Conservation (phyloP, 2,888 invertebrate species). For the Coenonympha glycerion region DNA sequence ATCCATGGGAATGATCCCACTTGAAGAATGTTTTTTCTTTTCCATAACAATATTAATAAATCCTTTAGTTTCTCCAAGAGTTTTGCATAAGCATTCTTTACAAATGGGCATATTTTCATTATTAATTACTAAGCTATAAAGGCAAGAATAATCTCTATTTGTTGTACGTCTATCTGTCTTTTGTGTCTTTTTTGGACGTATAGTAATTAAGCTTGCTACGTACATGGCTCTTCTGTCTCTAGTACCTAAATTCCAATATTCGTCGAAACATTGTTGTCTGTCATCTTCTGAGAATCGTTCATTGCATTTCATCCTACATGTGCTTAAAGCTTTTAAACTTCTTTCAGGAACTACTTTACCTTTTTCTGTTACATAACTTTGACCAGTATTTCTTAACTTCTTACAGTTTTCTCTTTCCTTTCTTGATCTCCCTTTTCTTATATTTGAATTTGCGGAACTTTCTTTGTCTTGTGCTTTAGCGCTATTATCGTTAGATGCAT, state of each 20-base stretch:
- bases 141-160: no score
- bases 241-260: not conserved
- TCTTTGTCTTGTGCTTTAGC: no score
- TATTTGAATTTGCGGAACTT: not conserved
- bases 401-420: not conserved
- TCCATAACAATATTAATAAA: not conserved
- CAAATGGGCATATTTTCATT: no score
- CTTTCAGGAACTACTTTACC: not conserved
- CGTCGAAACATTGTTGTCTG: not conserved
- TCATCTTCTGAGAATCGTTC: not conserved
- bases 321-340: not conserved
- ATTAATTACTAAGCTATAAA: no score
- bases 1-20: not conserved
- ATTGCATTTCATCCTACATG: no score
- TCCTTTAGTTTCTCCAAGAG: not conserved
- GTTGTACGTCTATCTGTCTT: no score
- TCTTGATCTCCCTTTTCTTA: not conserved
- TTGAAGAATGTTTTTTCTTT: not conserved
- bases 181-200: no score
- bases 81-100: conserved; percentile 7
- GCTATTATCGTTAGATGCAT: no score
- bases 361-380: conserved; percentile 3
- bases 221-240: no score
- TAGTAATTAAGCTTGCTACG: no score
- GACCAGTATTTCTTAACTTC: conserved; percentile 5